A percentile compares a stretch with the other conserved stretches of the same genome.
These are phyloP conservation scores for Eupithecia dodoneata DNA, from an alignment of 2,888 invertebrate genomes.

Conservation along the genomic window DNA sequence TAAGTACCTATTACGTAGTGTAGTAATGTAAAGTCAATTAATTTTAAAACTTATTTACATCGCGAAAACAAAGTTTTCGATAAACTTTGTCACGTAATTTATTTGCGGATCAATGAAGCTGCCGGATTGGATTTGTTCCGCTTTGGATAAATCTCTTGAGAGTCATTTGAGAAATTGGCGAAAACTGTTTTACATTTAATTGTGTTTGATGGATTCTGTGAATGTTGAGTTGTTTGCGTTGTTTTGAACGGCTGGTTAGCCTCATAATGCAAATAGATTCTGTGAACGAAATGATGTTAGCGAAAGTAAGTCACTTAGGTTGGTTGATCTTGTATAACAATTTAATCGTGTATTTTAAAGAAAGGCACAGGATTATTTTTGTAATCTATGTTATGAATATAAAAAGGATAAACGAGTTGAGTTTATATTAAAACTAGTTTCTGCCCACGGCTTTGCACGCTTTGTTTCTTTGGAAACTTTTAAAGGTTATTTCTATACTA, in stretches of 20 bases:
- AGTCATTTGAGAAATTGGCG: slow-evolving; percentile 27
- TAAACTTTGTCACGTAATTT: slow-evolving; percentile 49
- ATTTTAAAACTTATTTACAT: slow-evolving; percentile 36
- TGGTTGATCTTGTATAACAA: no score
- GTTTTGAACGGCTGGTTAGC: slow-evolving; percentile 1
- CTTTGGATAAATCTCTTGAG: slow-evolving; percentile 28
- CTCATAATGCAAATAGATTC: neutral
- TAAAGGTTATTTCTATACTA: no score
- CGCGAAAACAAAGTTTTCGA: slow-evolving; percentile 43
- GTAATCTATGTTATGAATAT: no score
- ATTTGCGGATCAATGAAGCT: slow-evolving; percentile 48
- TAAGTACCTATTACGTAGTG: neutral
- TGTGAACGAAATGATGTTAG: neutral
- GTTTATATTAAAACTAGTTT: no score
- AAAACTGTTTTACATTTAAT: slow-evolving; percentile 31
- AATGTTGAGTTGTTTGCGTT: slow-evolving; percentile 3
- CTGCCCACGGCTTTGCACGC: no score
- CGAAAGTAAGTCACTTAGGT: neutral
- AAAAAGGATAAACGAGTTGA: no score
- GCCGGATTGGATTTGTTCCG: slow-evolving; percentile 38
- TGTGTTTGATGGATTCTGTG: slow-evolving; percentile 22
- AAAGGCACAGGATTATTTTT: no score
- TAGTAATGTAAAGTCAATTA: slow-evolving; percentile 48
- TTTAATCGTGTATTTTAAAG: no score
- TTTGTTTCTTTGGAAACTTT: no score